Conservation (phyloP, 2,113 vertebrate species). For the Rhinolophus ferrumequinum region DNA sequence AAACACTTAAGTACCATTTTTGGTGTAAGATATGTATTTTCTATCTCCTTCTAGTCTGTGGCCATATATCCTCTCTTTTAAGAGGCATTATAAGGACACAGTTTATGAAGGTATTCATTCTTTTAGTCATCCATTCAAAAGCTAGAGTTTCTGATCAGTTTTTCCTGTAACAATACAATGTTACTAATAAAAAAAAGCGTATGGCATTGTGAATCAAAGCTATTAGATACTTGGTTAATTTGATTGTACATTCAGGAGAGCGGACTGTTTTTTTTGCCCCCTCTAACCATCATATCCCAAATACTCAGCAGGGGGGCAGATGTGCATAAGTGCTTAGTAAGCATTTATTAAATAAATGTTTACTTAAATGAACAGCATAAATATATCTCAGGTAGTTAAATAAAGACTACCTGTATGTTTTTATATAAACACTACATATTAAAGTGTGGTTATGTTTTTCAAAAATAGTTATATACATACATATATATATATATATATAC, state of each 20-base stretch:
- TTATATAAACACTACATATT: neutral
- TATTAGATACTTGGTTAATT: neutral
- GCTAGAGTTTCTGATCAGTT: neutral
- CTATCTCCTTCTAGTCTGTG: neutral
- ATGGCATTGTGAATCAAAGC: neutral
- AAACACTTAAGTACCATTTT: neutral
- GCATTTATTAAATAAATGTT: neutral
- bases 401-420: neutral
- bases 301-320: neutral
- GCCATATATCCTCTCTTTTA: neutral
- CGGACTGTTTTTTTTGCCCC: neutral
- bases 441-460: neutral
- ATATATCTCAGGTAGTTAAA: neutral
- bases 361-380: neutral
- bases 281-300: neutral
- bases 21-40: neutral
- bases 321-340: neutral
- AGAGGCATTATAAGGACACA: neutral
- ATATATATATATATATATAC: no score
- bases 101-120: neutral
- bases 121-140: neutral
- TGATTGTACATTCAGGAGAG: neutral
- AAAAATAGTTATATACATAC: neutral
- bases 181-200: conserved; percentile 6
- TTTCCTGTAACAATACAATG: neutral